Evolutionary conservation across 2,797 vertebrate genomes (phyloP), one percentile per base, ranked within the genome.

Genomic region (Rhynchonycteris naso): DNA sequence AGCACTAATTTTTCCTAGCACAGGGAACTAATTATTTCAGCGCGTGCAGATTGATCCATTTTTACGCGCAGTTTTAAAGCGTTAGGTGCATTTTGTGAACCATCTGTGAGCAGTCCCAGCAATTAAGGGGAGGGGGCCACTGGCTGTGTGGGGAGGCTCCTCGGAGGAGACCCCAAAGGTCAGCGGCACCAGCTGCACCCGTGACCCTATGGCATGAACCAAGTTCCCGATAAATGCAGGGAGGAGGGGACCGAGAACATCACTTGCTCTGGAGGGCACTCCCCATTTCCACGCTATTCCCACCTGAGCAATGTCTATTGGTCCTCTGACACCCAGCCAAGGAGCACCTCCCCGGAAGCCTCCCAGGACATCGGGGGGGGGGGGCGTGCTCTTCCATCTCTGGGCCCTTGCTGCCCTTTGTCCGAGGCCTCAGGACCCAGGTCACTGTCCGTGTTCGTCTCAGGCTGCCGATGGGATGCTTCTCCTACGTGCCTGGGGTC

Each of bases 1-100:
- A 97, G 80, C 88, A 96, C 96, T 95, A 19, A 74, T 83, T 96
- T 95, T 93, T 97, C 87, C 95, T 95, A 98, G 97, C 97, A 97
- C 97, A 98, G 97, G 91, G 90, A 98, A 93, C 96, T 98, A 96
- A 98, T 98, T 98, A 98, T 95, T 97, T 95, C 97, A 96, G 78
- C 94, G 97, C 95, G 63, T 97, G 86, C 95, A 97, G 97, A 98
- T 96, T 97, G 98, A 98, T 98, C 95, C 95, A 90, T 92, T 96
- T 94, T 97, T 92, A 93, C 88, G 94, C 97, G 96, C 88, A 95
- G 95, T 97, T 98, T 97, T 61, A 97, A 96, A 97, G 97, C 65
- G 43, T 95, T 95, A 79, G 95, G 90, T 97, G 87, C 71, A 86
- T 94, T 97, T 96, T 79, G 61, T 85, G 96, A 97, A 78, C 91